Base-by-base conservation (phyloP, 1,140 invertebrate genomes). In the Cataglyphis hispanica region DNA sequence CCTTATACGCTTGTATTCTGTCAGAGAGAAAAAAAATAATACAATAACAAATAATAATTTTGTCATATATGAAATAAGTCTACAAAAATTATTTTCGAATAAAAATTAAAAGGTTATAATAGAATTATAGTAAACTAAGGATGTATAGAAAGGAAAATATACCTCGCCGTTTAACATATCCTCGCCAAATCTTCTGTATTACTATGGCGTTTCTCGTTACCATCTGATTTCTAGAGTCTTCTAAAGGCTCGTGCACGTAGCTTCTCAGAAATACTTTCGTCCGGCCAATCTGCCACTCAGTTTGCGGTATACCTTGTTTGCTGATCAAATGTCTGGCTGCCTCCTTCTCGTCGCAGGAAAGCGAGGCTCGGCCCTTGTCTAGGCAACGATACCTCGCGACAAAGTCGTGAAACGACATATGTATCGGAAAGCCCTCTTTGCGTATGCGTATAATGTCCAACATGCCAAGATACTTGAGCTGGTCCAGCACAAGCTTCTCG, bases 401-500 rank as follows among this genome's bases (percentile, higher is more conserved):
- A 93, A 99, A 99, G 60, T 97, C 97, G 56, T 96, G 95, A 88
- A 98, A 97, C 2, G 96, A 95, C 92, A 98, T 96, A 94, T 99
- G 98, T 84, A 99, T 97, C 0, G 98, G 98, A 94, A 97, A 99
- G 1, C 99, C 98, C 95, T 99, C 98, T 91, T 98, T 97, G 53
- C 98, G 96, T 78, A 99, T 99, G 75, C 98, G 96, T 90, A 99
- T 99, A 86, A 99, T 99, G 94, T 99, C 98, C 92, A 99, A 95
- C 98, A 99, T 99, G 64, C 99, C 98, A 63, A 99, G 96, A 95
- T 99, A 99, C 87, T 97, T 97, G 7, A 99, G 95, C 95, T 99
- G 99, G 90, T 98, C 98, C 56, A 98, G 95, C 2, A 99, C 98
- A 74, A 99, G 96, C 67, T 96, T 96, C 56, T 97, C 97, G 93